phyloP scores from a whole-genome alignment of 2,797 vertebrate genomes.

The Myotis daubentonii region DNA sequence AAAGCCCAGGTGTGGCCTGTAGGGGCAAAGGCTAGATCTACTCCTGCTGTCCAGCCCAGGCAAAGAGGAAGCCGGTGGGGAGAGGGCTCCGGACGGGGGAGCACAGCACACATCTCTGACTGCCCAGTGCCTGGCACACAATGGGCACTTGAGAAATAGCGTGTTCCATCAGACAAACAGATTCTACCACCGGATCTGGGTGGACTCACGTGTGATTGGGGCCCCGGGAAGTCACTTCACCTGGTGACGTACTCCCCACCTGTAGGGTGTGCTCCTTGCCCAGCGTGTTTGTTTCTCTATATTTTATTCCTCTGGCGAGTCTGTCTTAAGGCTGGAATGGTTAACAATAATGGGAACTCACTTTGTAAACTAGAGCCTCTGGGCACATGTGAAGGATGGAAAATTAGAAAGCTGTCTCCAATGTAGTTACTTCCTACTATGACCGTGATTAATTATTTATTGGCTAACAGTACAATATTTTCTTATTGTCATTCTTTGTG shows the following conservation, averaged over 20 bases:
- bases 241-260: background rate
- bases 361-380: background rate
- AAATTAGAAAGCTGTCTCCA: background rate
- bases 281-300: background rate
- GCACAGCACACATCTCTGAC: background rate
- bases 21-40: background rate
- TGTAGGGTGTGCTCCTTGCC: background rate
- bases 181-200: background rate
- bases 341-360: background rate
- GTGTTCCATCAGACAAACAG: background rate
- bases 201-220: background rate
- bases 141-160: rapidly evolving
- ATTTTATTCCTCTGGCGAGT: background rate
- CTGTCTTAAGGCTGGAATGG: background rate
- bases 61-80: background rate
- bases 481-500: background rate
- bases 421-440: background rate
- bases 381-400: background rate
- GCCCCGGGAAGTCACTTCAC: background rate
- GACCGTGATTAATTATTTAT: background rate
- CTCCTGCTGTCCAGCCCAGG: too few relatives aligned
- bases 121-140: background rate
- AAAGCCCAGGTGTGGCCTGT: background rate
- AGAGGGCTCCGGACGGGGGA: background rate
- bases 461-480: background rate